These are phyloP conservation scores for Cygnus olor DNA, from an alignment of 2,797 vertebrate species.

Conservation along the genomic window DNA sequence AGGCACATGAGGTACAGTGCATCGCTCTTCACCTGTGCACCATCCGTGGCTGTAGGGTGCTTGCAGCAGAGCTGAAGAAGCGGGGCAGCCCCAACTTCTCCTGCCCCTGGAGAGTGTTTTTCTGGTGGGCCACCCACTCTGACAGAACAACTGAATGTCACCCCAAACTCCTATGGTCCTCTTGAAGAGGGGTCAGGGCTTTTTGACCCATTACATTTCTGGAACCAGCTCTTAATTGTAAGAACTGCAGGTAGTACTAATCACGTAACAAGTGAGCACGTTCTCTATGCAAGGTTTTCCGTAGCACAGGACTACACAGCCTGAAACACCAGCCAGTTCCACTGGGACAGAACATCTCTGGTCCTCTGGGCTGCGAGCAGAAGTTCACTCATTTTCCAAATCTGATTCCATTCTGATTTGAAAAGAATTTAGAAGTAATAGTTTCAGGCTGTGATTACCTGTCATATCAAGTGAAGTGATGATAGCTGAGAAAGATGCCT, in stretches of 20 bases:
- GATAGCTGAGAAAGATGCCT: not conserved
- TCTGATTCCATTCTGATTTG: not conserved
- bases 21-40: not conserved
- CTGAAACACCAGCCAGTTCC: not conserved
- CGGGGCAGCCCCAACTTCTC: not conserved
- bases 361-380: not conserved
- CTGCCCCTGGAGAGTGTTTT: not conserved
- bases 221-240: not conserved
- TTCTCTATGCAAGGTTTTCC: not conserved
- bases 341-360: not conserved
- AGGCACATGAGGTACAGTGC: rapidly evolving
- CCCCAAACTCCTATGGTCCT: not conserved
- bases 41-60: too few species aligned
- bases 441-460: not conserved
- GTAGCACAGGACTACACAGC: not conserved
- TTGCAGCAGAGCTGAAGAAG: not conserved
- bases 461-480: not conserved
- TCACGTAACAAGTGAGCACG: rapidly evolving
- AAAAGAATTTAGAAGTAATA: not conserved
- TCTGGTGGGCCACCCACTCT: not conserved
- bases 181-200: not conserved
- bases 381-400: not conserved
- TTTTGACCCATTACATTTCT: not conserved
- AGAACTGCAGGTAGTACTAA: not conserved
- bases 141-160: not conserved